A percentile compares a stretch with the other conserved stretches of the same genome.
Conservation (phyloP, 1,140 invertebrate genomes). For the Hyposmocoma kahamanoa region DNA sequence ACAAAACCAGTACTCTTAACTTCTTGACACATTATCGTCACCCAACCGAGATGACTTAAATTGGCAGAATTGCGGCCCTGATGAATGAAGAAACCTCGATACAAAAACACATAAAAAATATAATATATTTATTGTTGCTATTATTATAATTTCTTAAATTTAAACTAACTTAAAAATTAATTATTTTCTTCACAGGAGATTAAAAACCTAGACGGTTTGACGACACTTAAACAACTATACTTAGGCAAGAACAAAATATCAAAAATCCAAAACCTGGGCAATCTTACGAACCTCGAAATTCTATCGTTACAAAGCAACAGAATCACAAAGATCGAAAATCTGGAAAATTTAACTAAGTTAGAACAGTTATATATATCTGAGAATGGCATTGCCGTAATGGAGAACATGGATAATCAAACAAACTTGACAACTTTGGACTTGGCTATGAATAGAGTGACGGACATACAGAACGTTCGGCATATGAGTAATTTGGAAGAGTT, state of each 20-base stretch:
- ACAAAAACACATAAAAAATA: no score
- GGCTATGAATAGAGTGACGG: constrained; percentile 90
- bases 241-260: constrained; percentile 98
- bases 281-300: constrained; percentile 84
- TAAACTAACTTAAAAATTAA: no score
- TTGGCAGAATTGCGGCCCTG: no score
- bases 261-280: constrained; percentile 90
- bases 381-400: constrained; percentile 89
- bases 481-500: constrained; percentile 89
- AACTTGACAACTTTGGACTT: constrained; percentile 91
- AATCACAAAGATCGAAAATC: constrained; percentile 90
- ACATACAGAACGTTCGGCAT: constrained; percentile 86
- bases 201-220: constrained; percentile 86
- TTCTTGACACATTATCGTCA: no score
- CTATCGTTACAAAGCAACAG: constrained; percentile 95
- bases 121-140: no score
- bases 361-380: constrained; percentile 95
- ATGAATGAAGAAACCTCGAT: no score
- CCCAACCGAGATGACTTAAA: no score
- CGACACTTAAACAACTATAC: constrained; percentile 85
- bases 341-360: constrained; percentile 83
- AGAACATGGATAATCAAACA: constrained; percentile 81
- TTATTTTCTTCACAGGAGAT: constrained; percentile 84
- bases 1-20: no score
- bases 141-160: no score